These are phyloP conservation scores for Cotesia congregata DNA, from an alignment of 2,888 invertebrate species.

Conservation along the genomic window DNA sequence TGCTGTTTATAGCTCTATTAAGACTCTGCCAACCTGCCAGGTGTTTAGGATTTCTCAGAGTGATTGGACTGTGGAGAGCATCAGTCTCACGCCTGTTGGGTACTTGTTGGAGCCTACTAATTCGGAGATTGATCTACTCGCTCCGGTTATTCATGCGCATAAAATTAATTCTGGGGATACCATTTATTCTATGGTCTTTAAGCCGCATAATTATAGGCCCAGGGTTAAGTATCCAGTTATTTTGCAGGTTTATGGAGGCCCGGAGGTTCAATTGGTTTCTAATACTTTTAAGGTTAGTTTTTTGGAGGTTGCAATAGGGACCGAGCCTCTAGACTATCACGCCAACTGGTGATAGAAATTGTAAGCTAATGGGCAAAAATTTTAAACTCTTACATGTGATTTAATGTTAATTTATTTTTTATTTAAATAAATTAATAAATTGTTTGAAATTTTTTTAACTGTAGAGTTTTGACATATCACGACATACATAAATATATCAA, in stretches of 20 bases:
- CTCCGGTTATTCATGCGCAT: constrained; percentile 82
- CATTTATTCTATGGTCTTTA: constrained; percentile 91
- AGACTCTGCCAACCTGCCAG: constrained; percentile 83
- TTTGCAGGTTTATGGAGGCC: constrained; percentile 97
- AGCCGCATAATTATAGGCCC: constrained; percentile 80
- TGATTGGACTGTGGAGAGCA: constrained; percentile 79
- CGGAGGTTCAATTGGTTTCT: constrained; percentile 97
- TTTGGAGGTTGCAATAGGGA: too few species aligned
- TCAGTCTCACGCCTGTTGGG: constrained; percentile 79
- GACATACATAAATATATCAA: too few species aligned
- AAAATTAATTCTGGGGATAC: constrained; percentile 79
- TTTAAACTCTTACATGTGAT: too few species aligned
- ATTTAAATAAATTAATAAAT: too few species aligned
- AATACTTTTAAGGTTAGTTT: constrained; percentile 88
- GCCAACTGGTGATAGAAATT: too few species aligned
- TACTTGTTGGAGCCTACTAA: constrained; percentile 78
- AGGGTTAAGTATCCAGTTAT: constrained; percentile 89
- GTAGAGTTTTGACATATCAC: too few species aligned
- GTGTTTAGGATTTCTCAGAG: constrained; percentile 78
- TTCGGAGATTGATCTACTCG: constrained; percentile 74
- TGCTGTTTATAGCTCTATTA: constrained; percentile 87
- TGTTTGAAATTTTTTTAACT: too few species aligned
- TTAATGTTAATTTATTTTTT: too few species aligned
- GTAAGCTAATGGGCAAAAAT: too few species aligned
- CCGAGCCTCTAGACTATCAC: too few species aligned